Evolutionary conservation across 2,888 invertebrate species (phyloP).

Genomic region (Nomada lathburiana): DNA sequence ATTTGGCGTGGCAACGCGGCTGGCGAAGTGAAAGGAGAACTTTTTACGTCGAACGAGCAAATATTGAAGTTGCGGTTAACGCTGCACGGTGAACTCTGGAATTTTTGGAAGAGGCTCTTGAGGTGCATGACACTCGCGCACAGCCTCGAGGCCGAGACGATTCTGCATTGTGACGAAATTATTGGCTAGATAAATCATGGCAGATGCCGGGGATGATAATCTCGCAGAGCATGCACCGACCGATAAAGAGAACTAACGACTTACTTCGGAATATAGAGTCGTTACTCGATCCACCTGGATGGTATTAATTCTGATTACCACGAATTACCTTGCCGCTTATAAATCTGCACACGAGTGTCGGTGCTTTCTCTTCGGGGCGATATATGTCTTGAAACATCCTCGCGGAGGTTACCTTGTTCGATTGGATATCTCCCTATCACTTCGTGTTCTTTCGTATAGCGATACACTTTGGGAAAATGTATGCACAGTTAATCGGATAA

Average conservation of each 20-base stretch:
- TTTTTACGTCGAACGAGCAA: constrained; percentile 41
- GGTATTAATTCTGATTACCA: constrained; percentile 35
- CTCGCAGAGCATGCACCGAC: neutral
- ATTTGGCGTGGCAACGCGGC: neutral
- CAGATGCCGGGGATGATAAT: constrained; percentile 27
- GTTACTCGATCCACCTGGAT: constrained; percentile 18
- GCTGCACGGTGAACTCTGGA: constrained; percentile 17
- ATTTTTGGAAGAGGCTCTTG: constrained; percentile 16
- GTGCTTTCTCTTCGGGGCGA: constrained; percentile 14
- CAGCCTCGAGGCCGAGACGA: constrained; percentile 8
- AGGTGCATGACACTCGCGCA: neutral
- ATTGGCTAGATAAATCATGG: constrained; percentile 40
- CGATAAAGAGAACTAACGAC: constrained; percentile 40
- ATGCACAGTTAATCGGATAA: neutral
- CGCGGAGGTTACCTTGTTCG: neutral
- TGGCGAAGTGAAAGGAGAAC: constrained; percentile 44
- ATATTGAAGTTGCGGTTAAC: constrained; percentile 54
- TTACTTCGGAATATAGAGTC: constrained; percentile 26
- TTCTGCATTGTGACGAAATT: constrained; percentile 35
- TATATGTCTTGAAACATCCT: neutral
- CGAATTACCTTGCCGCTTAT: constrained; percentile 29
- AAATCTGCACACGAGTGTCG: constrained; percentile 35
- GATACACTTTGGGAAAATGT: neutral
- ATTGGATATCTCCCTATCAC: neutral
- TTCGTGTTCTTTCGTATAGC: neutral